These are phyloP conservation scores for Synanthedon formicaeformis DNA, from an alignment of 2,888 invertebrate species.

Conservation along the genomic window DNA sequence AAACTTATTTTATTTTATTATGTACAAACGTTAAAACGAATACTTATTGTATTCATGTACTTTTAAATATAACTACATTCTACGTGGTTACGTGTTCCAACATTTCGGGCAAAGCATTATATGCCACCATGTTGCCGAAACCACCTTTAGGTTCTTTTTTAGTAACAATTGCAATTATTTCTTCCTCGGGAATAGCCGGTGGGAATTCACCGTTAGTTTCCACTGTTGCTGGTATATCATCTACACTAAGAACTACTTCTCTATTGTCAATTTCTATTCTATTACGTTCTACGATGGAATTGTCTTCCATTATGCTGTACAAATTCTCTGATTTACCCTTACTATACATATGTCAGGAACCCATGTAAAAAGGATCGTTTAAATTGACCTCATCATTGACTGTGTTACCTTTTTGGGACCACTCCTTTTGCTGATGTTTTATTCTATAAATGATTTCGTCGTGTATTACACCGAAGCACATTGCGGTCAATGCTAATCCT, in stretches of 20 bases:
- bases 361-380: slow-evolving; percentile 76
- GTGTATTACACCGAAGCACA: slow-evolving; percentile 91
- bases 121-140: slow-evolving; percentile 65
- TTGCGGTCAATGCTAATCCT: slow-evolving; percentile 88
- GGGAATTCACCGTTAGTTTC: slow-evolving; percentile 46
- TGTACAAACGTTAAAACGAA: too few relatives aligned
- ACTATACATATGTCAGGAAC: slow-evolving; percentile 80
- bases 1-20: slow-evolving; percentile 6
- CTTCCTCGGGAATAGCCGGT: slow-evolving; percentile 56
- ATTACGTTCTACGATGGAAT: slow-evolving; percentile 49
- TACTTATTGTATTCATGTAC: too few relatives aligned
- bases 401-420: slow-evolving; percentile 73
- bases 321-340: slow-evolving; percentile 67
- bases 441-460: slow-evolving; percentile 88
- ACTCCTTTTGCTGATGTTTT: slow-evolving; percentile 76
- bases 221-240: slow-evolving; percentile 51
- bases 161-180: slow-evolving; percentile 63
- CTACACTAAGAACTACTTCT: slow-evolving; percentile 62
- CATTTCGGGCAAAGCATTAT: slow-evolving; percentile 65
- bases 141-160: slow-evolving; percentile 59
- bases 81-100: slow-evolving; percentile 52
- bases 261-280: slow-evolving; percentile 63
- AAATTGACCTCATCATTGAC: slow-evolving; percentile 75
- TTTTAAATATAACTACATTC: not conserved
- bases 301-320: slow-evolving; percentile 70